Base-by-base conservation (phyloP, 2,888 invertebrate species). In the Chymomyza amoena region DNA sequence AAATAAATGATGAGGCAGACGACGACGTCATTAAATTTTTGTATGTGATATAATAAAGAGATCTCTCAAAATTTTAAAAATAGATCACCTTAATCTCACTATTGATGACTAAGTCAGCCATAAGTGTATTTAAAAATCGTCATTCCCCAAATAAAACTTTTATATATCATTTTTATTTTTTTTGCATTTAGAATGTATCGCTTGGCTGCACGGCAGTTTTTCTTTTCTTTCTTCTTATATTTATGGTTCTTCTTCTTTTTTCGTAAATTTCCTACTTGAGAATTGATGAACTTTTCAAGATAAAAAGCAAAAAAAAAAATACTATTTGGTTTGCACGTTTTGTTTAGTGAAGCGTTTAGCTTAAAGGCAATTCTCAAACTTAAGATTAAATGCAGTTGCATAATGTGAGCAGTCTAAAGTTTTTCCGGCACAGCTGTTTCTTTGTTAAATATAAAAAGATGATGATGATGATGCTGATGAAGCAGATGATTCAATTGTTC, bases 271-370 rank as follows among this genome's bases (percentile, higher is more conserved):
- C 78, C 85, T 72, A 80, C 85, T 84, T 72, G 85, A 32, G 32
- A 87, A 83, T 87, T 83, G 87, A 83, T 83, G 83, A 83, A 83
- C 87, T 83, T 87, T 80, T 87, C 83, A 72, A 87, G 87, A 83
- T 83, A 83, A 81, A 68, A 59, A 50, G 66, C 64, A 36, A 54
- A 57, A 56, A 56, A 39, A 57, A 56, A 56, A 39, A 57, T 57
- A 39, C 61, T 52, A 16, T 63, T 9, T 10, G 15, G 16, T 39
- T 20, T 36, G 39, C 64, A 32, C 56, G 39, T 36, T 64, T 56
- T 71, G 69, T 61, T 77, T 80, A 77, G 80, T 86, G 82, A 84
- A 75, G 84, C 82, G 84, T 82, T 87, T 87, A 84, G 20, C 66
- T 45, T 45, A 1, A 13, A 45, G 39, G 39, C 39, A 45, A 45